Evolutionary conservation across 2,797 vertebrate genomes (phyloP), one percentile per base, ranked within the genome.

Genomic region (Mallotus villosus): DNA sequence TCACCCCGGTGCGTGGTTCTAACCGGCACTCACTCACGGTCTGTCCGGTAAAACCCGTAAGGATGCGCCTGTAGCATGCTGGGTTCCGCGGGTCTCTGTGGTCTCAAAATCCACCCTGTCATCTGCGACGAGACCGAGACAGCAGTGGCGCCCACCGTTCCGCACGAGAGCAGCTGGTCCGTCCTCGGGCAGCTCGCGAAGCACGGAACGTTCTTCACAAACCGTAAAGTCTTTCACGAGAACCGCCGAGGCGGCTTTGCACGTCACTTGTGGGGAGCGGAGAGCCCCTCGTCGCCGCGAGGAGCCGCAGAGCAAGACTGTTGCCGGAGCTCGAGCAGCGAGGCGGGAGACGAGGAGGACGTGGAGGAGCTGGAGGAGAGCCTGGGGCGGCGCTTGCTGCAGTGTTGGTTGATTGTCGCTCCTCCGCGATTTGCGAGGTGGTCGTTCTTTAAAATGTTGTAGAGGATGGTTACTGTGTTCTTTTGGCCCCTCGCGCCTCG

Each of bases 141-240:
- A 99, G 93, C 82, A 99, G 91, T 0, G 96, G 94, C 1, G 95
- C 96, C 97, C 97, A 98, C 78, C 94, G 86, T 92, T 94, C 41
- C 96, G 94, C 73, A 97, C 94, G 81, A 98, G 83, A 92, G 79
- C 76, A 97, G 91, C 90, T 98, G 97, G 81, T 98, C 97, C 97
- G 68, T 94, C 94, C 80, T 95, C 88, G 0, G 96, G 96, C 76
- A 98, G 89, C 86, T 96, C 94, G 5, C 95, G 95, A 74, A 99
- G 76, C 97, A 97, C 22, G 96, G 96, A 37, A 98, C 93, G 80
- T 94, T 96, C 78, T 96, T 96, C 2, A 97, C 95, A 85, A 99
- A 98, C 53, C 95, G 94, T 82, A 98, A 89, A 25, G 97, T 98
- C 91, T 97, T 97, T 98, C 80, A 97, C 90, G 80, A 99, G 93